Percentiles rank a stretch among this genome's conserved stretches.
These are phyloP conservation scores for Ochropacha duplaris DNA, from an alignment of 2,888 invertebrate genomes.

Conservation along the genomic window DNA sequence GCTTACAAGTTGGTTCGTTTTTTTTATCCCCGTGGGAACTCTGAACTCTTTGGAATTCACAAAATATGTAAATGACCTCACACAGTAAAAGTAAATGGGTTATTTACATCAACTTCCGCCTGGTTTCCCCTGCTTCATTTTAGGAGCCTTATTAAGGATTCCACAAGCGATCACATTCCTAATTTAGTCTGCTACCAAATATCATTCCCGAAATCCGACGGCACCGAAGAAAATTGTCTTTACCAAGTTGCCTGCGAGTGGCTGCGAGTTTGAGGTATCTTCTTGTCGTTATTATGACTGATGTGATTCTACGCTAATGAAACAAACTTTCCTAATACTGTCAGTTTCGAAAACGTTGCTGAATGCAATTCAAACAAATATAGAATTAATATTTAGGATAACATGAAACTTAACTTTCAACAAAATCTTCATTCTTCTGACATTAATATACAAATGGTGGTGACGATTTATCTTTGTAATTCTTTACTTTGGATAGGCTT, in stretches of 20 bases:
- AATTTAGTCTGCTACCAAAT: background rate
- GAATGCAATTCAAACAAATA: no score
- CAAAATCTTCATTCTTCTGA: no score
- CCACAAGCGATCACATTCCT: background rate
- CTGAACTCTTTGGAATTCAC: background rate
- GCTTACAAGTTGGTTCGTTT: no score
- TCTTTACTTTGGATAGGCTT: no score
- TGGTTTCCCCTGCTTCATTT: background rate
- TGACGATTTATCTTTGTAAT: no score
- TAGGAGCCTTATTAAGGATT: slow-evolving; percentile 1
- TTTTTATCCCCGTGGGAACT: background rate
- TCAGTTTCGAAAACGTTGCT: background rate
- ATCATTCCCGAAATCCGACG: background rate
- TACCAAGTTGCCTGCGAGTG: background rate
- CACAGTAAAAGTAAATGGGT: background rate
- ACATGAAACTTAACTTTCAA: no score
- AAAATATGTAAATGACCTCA: background rate
- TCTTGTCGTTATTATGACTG: background rate
- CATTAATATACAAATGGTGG: no score
- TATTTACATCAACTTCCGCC: background rate
- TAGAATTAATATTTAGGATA: no score
- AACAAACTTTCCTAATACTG: background rate
- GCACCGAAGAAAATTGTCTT: background rate
- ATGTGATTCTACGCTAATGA: background rate
- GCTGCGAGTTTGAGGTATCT: background rate